Base-by-base conservation (phyloP, 2,888 invertebrate species). In the Encarsia formosa region DNA sequence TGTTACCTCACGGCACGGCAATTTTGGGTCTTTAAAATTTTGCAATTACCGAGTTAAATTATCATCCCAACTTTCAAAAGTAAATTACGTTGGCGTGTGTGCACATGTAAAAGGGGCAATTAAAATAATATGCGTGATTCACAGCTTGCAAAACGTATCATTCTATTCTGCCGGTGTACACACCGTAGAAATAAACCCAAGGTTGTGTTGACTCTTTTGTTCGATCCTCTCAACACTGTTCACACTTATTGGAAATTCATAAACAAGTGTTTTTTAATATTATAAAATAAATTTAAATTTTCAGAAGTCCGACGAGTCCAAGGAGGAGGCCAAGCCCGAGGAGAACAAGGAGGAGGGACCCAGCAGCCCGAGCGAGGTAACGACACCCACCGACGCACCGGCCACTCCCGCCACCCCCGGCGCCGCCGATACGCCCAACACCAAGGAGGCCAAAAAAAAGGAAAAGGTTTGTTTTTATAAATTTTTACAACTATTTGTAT, bases 391-490 rank as follows among this genome's bases (percentile, higher is more conserved):
- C 57, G 73, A 71, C 56, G 65, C 59, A 24, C 65, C 64, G 58
- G 64, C 70, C 22, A 40, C 49, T 2, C 46, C 50, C 42, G 31
- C 26, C 39, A 46, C 47, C 66, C 11, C 71, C 35, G 67, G 65
- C 40, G 57, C 65, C 53, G 66, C 64, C 56, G 66, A 68, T 34
- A 67, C 73, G 37, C 72, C 72, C 51, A 71, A 73, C n/a, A 69
- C 61, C 59, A 72, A 71, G 64, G 73, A 71, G 59, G 59, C 66
- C 50, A 73, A 72, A 66, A 73, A 73, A 63, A 73, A 73, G 63
- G 72, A 71, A 18, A 73, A 73, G 52, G 52, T 54, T 19, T 26
- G 22, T n/a, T n/a, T n/a, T n/a, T n/a, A n/a, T n/a, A n/a, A n/a
- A n/a, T n/a, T n/a, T n/a, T n/a, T n/a, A n/a, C n/a, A n/a, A 26